A percentile compares a stretch with the other conserved stretches of the same genome.
Evolutionary conservation across 1,140 invertebrate species (phyloP).

Genomic region (Homalodisca vitripennis): DNA sequence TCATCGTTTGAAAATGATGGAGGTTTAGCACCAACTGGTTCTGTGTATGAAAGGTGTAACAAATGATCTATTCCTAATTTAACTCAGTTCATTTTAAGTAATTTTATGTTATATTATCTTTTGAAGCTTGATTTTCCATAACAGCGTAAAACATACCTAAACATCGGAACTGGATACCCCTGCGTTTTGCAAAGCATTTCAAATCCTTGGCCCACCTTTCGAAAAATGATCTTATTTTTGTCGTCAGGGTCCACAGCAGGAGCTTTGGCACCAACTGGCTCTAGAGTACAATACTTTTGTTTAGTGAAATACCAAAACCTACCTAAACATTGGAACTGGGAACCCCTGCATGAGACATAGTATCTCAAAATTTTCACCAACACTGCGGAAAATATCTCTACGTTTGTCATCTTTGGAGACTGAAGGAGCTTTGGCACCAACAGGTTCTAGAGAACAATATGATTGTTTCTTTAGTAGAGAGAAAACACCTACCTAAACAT

Average conservation of each 20-base stretch:
- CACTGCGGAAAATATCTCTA: constrained; percentile 49
- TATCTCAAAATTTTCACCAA: constrained; percentile 36
- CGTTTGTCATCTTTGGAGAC: constrained; percentile 54
- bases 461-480: too few species aligned
- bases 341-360: constrained; percentile 64
- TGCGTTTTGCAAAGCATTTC: constrained; percentile 66
- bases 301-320: constrained; percentile 40
- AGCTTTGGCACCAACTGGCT: constrained; percentile 64
- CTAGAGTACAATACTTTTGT: constrained; percentile 45
- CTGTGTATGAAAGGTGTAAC: constrained; percentile 49
- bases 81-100: too few species aligned
- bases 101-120: constrained; percentile 6
- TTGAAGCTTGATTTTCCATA: neutral
- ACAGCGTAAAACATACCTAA: constrained; percentile 14
- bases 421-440: constrained; percentile 64
- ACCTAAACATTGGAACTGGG: constrained; percentile 67
- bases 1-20: constrained; percentile 54
- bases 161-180: constrained; percentile 56
- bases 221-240: constrained; percentile 54
- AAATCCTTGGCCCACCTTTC: constrained; percentile 52
- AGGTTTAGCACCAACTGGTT: constrained; percentile 60
- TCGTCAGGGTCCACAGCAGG: constrained; percentile 58
- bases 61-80: too few species aligned
- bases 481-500: constrained; percentile 57
- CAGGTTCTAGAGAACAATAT: constrained; percentile 54